These are phyloP conservation scores for Perdix hodgsoniae DNA, from an alignment of 2,797 vertebrate species.

Conservation along the genomic window DNA sequence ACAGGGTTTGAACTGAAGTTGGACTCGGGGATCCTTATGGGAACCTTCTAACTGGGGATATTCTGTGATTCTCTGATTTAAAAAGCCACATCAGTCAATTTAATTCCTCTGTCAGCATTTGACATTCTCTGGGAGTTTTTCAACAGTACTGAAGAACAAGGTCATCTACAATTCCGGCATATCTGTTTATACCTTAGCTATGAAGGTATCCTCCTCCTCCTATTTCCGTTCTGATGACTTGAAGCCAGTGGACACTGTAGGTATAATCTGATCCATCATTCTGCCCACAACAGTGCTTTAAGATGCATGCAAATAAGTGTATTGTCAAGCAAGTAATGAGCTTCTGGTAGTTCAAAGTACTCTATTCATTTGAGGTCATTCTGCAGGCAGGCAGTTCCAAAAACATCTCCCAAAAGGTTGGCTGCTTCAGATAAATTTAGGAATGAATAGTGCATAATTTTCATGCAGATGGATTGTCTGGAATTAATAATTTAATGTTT, in stretches of 20 bases:
- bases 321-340: background rate
- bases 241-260: background rate
- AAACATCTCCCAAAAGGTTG: slow-evolving; percentile 20
- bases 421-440: slow-evolving; percentile 46
- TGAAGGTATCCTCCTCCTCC: background rate
- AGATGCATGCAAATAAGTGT: background rate
- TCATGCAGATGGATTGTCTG: background rate
- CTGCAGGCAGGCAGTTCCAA: background rate
- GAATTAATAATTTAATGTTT: slow-evolving; percentile 54
- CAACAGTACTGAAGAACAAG: background rate
- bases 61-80: background rate
- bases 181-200: background rate
- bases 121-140: background rate
- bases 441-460: slow-evolving; percentile 1
- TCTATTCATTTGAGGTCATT: background rate
- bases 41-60: no score
- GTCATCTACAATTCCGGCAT: background rate
- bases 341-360: background rate
- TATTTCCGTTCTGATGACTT: background rate
- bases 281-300: background rate
- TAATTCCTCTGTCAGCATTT: background rate
- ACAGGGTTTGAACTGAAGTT: background rate
- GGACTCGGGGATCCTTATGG: background rate
- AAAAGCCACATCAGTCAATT: background rate
- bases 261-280: background rate